Base-by-base conservation (phyloP, 2,113 vertebrate species). In the Turnix velox region DNA sequence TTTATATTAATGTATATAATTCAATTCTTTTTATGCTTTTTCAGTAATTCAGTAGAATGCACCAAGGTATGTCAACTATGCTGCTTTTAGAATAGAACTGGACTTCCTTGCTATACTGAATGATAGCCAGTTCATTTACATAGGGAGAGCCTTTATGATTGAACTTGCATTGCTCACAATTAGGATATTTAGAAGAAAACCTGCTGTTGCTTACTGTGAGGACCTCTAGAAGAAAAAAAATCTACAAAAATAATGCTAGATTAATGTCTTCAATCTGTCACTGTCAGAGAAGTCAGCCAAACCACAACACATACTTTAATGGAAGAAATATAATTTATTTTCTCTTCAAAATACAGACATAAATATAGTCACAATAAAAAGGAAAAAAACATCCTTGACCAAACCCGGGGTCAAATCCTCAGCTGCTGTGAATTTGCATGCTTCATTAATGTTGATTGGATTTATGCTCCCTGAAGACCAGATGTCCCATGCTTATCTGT, bases 271-370 rank as follows among this genome's bases (percentile, higher is more conserved):
- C 51, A 61, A 67, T 88, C 37, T 28, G 37, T 45, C 86, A 93
- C 14, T 93, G 67, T 84, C 68, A 71, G 37, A 65, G 55, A 92
- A 80, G 59, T 31, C 85, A 88, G 52, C 76, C 76, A 95, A 94
- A 89, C 16, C 33, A 80, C 35, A 45, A 28, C 66, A 30, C 30
- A 43, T 73, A 57, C 84, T 84, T 93, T 94, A 93, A 55, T 75
- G n/a, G 37, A 72, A 92, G 7, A 93, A 88, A 72, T 55, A 55
- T 67, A 17, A 83, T 57, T 59, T 80, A 57, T 75, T 90, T 86
- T 93, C 19, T 55, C n/a, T 77, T 54, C 35, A 57, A 95, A 90
- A 86, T 48, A 30, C 13, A 85, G 39, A 49, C 20, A 57, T 68
- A 82, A 88, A 80, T 75, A 76, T 31, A 79, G 31, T 81, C 10